Percentiles rank a stretch among this genome's conserved stretches.
Evolutionary conservation across 2,113 vertebrate species (phyloP).

Genomic region (Paratilapia polleni): DNA sequence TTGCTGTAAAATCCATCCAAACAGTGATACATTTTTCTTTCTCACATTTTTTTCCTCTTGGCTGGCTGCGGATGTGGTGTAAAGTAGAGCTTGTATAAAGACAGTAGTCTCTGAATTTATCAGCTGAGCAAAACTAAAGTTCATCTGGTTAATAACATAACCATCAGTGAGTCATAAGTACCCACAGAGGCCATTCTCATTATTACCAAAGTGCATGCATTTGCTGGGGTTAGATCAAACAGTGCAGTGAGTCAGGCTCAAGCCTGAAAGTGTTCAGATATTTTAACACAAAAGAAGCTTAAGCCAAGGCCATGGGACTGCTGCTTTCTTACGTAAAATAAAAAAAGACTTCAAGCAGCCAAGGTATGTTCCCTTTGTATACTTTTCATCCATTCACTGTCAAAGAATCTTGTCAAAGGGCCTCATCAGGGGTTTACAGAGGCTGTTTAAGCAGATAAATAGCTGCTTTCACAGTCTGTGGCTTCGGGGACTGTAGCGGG

Average conservation of each 20-base stretch:
- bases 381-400: slow-evolving; percentile 15
- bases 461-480: slow-evolving; percentile 17
- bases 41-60: no score
- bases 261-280: slow-evolving; percentile 23
- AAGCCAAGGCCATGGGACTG: slow-evolving; percentile 12
- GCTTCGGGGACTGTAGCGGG: slow-evolving; percentile 10
- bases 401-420: slow-evolving; percentile 27
- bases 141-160: neutral
- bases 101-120: no score
- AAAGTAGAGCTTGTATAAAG: neutral
- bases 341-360: slow-evolving; percentile 24
- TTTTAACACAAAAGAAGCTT: slow-evolving; percentile 46
- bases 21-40: no score
- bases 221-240: slow-evolving; percentile 17
- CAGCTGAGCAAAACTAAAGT: no score
- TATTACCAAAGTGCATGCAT: slow-evolving; percentile 14
- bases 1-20: no score
- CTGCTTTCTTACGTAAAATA: slow-evolving; percentile 20
- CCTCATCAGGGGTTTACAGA: slow-evolving; percentile 5
- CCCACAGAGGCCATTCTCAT: neutral
- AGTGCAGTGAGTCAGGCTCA: slow-evolving; percentile 5
- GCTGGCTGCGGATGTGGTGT: neutral
- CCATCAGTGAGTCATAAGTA: neutral
- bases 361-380: slow-evolving; percentile 14
- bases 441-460: slow-evolving; percentile 49